phyloP scores from a whole-genome alignment of 2,113 vertebrate genomes.

The Misgurnus mizolepis region DNA sequence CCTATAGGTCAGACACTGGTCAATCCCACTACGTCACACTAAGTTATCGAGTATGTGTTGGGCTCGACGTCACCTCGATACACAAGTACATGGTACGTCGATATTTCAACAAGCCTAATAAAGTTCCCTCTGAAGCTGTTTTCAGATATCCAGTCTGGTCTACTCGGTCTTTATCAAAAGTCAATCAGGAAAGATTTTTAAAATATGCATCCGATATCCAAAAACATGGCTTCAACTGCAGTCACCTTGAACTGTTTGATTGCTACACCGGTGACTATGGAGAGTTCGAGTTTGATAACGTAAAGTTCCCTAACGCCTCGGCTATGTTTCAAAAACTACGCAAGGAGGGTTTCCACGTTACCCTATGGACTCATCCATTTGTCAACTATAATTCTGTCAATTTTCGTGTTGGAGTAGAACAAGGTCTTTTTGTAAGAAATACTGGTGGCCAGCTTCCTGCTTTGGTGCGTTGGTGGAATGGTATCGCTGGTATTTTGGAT shows the following conservation, averaged over 20 bases:
- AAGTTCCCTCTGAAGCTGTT: slow-evolving; percentile 79
- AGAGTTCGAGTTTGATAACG: slow-evolving; percentile 85
- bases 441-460: slow-evolving; percentile 79
- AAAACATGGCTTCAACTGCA: slow-evolving; percentile 81
- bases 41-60: slow-evolving; percentile 90
- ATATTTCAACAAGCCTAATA: slow-evolving; percentile 87
- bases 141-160: slow-evolving; percentile 88
- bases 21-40: slow-evolving; percentile 79
- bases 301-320: slow-evolving; percentile 85
- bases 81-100: slow-evolving; percentile 93
- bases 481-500: slow-evolving; percentile 88
- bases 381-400: slow-evolving; percentile 84
- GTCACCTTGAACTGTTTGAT: slow-evolving; percentile 89
- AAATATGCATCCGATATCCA: slow-evolving; percentile 77
- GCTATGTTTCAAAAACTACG: slow-evolving; percentile 82
- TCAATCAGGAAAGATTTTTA: slow-evolving; percentile 83
- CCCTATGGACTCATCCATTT: slow-evolving; percentile 88
- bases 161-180: slow-evolving; percentile 79
- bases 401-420: slow-evolving; percentile 82
- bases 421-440: slow-evolving; percentile 81
- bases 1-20: slow-evolving; percentile 79
- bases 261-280: slow-evolving; percentile 84
- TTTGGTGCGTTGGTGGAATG: slow-evolving; percentile 91
- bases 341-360: slow-evolving; percentile 78
- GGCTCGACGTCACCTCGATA: slow-evolving; percentile 86